Base-by-base conservation (phyloP, 2,888 invertebrate genomes). In the Agrochola litura region DNA sequence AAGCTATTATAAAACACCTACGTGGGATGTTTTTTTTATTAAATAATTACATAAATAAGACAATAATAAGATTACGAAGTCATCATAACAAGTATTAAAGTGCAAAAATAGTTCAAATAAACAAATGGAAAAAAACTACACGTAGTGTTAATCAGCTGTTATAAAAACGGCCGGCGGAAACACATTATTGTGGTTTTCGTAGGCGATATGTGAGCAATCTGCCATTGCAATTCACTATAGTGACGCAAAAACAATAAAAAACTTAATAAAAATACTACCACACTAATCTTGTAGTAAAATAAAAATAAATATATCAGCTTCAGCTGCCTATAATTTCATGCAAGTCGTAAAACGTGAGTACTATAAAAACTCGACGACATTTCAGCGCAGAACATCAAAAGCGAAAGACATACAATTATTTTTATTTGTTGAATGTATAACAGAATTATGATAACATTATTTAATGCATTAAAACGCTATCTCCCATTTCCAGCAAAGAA, bases 321-420 rank as follows among this genome's bases (percentile, higher is more conserved):
- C 84, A 82, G 81, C 82, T 82, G 82, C 82, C 46, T 43, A 37
- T 84, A 84, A 82, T 84, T 69, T 72, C 19, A 68, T 68, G 37
- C 63, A 68, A 63, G 84, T 72, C 71, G 64, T 82, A 81, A 82
- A 82, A 74, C 37, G 49, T 69, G 16, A 54, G 2, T 63, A 41
- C n/a, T 41, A 75, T 75, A 75, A 75, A 84, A 80, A 74, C 66
- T 71, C 22, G 41, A 71, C 56, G 56, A 58, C 61, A 78, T 67
- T 84, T 82, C 73, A 74, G 41, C 66, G 82, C 80, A 63, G 25
- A 79, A 70, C 80, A 83, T 83, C 84, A 82, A 73, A 81, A 67
- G 79, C 49, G 37, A 64, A 76, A 22, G n/a, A 58, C 56, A 73
- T 78, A 54, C 81, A 73, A 78, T 52, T 58, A 64, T 58, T 54